Evolutionary conservation across 2,888 invertebrate genomes (phyloP).

Genomic region (Vesta saturnalis): DNA sequence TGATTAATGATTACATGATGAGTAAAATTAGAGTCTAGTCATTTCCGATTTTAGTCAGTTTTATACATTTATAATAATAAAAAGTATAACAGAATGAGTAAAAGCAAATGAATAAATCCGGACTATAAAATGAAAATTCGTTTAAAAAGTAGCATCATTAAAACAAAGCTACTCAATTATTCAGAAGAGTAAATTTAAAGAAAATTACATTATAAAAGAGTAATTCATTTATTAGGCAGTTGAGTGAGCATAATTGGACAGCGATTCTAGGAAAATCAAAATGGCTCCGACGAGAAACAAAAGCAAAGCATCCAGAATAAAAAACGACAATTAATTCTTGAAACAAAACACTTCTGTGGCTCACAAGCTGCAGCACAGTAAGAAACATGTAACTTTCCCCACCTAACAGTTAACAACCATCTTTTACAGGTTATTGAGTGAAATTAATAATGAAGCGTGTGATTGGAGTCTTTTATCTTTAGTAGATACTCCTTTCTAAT

Average conservation of each 20-base stretch:
- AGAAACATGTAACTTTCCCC: constrained; percentile 47
- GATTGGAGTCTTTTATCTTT: not conserved
- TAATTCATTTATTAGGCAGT: constrained; percentile 60
- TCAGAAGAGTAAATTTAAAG: constrained; percentile 52
- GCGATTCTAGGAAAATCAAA: constrained; percentile 60
- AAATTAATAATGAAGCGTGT: not conserved
- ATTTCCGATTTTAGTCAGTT: not conserved
- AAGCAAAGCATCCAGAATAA: constrained; percentile 54
- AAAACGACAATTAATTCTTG: constrained; percentile 60
- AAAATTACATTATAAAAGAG: constrained; percentile 56
- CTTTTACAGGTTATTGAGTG: not conserved
- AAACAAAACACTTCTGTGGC: constrained; percentile 58
- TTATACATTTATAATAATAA: not conserved
- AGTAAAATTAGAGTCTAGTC: not conserved
- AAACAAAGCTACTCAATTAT: constrained; percentile 52
- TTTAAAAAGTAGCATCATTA: constrained; percentile 44
- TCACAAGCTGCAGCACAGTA: constrained; percentile 34
- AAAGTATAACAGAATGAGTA: not conserved
- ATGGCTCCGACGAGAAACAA: constrained; percentile 57
- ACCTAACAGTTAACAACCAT: constrained; percentile 19
- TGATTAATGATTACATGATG: not conserved
- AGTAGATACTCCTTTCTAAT: not conserved
- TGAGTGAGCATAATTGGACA: constrained; percentile 58
- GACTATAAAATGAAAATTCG: constrained; percentile 29
- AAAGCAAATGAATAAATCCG: constrained; percentile 25